Percentiles rank a stretch among this genome's conserved stretches.
phyloP scores from a whole-genome alignment of 2,797 vertebrate species.

The Platalea minor region DNA sequence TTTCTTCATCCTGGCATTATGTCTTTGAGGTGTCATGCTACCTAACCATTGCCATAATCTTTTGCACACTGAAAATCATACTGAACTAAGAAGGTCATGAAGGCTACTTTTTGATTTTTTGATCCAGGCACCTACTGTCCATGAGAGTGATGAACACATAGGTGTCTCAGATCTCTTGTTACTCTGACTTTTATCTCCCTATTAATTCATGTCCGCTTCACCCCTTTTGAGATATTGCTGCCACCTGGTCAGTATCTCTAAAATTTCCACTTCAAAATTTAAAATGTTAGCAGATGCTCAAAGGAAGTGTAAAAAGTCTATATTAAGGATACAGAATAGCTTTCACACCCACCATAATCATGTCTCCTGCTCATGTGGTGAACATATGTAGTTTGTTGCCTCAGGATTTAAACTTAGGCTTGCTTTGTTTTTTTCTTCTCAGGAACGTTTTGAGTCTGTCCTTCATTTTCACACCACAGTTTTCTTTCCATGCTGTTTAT shows the following conservation, averaged over 20 bases:
- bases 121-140: neutral
- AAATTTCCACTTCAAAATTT: slow-evolving; percentile 10
- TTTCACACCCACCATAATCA: slow-evolving; percentile 11
- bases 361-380: slow-evolving; percentile 27
- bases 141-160: neutral
- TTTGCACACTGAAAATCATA: neutral
- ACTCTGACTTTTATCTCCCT: neutral
- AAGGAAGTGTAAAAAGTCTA: neutral
- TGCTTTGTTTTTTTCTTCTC: neutral
- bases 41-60: neutral
- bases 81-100: neutral
- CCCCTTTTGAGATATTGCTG: neutral
- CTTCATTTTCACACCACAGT: neutral
- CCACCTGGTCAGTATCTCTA: neutral
- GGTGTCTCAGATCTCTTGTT: neutral
- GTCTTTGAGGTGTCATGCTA: neutral
- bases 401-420: neutral
- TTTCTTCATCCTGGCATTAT: neutral
- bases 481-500: neutral
- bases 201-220: neutral
- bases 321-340: slow-evolving; percentile 17
- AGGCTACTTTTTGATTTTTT: neutral
- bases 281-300: slow-evolving; percentile 47
- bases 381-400: slow-evolving; percentile 23
- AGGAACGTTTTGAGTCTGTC: neutral